Percentiles rank a stretch among this genome's conserved stretches.
Evolutionary conservation across 2,797 vertebrate genomes (phyloP).

Genomic region (Linurgus olivaceus): DNA sequence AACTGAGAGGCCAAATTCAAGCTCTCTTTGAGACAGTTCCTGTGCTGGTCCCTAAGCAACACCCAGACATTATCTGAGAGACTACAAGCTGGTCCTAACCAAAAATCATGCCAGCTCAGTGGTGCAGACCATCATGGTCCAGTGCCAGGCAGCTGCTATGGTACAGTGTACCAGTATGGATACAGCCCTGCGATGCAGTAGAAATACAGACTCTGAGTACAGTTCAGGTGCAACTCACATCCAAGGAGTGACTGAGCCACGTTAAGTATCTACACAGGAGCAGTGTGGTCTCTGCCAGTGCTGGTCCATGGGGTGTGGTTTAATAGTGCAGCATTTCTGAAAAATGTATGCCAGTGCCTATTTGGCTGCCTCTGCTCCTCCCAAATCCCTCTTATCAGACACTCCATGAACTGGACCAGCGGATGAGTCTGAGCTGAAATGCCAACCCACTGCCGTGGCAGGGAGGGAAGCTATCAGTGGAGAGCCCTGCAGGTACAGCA

Average conservation of each 20-base stretch:
- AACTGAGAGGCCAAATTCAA: background rate
- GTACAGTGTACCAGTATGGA: background rate
- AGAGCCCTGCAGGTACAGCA: background rate
- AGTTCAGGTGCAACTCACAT: background rate
- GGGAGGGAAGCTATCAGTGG: background rate
- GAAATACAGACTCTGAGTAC: background rate
- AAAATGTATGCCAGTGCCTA: background rate
- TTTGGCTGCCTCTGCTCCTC: background rate
- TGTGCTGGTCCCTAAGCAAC: background rate
- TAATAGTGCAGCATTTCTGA: background rate
- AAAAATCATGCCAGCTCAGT: background rate
- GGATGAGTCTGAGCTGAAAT: background rate
- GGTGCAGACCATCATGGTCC: accelerated
- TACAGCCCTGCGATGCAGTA: accelerated
- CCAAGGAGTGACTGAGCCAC: background rate
- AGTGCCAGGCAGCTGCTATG: background rate
- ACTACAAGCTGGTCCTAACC: background rate
- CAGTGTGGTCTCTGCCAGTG: background rate
- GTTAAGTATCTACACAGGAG: accelerated
- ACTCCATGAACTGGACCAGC: accelerated
- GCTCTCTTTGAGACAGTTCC: background rate
- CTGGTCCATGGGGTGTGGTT: background rate
- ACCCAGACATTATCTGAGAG: background rate
- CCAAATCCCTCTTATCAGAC: background rate
- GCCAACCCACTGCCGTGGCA: accelerated